Evolutionary conservation across 2,797 vertebrate genomes (phyloP).

Genomic region (Danio aesculapii): DNA sequence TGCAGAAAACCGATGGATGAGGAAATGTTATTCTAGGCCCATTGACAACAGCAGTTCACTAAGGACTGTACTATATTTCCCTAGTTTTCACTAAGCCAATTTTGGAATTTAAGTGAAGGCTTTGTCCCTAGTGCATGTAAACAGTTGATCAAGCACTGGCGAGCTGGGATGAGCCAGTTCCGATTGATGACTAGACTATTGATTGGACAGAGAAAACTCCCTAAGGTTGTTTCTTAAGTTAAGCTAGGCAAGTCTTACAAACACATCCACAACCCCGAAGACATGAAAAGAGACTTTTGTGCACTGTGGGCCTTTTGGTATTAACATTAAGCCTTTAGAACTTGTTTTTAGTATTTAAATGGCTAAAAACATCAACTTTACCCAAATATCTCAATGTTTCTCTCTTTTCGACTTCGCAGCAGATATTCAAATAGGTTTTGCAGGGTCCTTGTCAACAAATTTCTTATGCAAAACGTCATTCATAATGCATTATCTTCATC

Average conservation of each 20-base stretch:
- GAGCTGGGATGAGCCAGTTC: conserved; percentile 27
- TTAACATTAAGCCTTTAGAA: conserved; percentile 7
- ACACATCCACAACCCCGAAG: conserved; percentile 20
- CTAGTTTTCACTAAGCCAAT: not conserved
- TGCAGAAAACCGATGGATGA: not conserved
- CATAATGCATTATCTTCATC: conserved; percentile 58
- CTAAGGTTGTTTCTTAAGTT: conserved; percentile 36
- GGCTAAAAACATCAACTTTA: too few relatives aligned
- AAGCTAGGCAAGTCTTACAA: conserved; percentile 22
- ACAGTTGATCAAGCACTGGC: conserved; percentile 46
- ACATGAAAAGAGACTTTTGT: conserved; percentile 1
- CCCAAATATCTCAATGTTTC: too few relatives aligned
- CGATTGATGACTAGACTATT: conserved; percentile 51
- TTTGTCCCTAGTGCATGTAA: conserved; percentile 41
- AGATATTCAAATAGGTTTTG: too few relatives aligned
- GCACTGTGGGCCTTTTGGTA: not conserved
- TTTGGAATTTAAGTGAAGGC: conserved; percentile 8
- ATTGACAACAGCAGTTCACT: not conserved
- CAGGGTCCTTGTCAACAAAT: conserved; percentile 26
- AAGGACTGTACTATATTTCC: conserved; percentile 3
- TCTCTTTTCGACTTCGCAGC: too few relatives aligned
- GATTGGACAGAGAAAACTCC: conserved; percentile 42
- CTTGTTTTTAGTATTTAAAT: too few relatives aligned
- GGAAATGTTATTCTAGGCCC: not conserved
- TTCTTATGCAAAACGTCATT: conserved; percentile 40